Percentiles rank a stretch among this genome's conserved stretches.
These are phyloP conservation scores for Alosa sapidissima DNA, from an alignment of 2,797 vertebrate species.

Conservation along the genomic window DNA sequence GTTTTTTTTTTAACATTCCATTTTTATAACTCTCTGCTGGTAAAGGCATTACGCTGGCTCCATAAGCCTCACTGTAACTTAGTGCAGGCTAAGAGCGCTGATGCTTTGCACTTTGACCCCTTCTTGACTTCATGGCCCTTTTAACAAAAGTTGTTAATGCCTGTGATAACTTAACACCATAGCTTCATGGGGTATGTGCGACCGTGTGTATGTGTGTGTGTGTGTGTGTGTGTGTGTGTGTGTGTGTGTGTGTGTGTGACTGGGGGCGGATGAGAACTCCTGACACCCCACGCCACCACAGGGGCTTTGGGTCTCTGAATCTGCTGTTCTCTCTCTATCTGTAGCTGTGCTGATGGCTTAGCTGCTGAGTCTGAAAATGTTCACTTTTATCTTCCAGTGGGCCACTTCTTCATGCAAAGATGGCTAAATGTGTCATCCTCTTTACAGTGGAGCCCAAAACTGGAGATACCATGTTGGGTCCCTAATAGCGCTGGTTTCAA, in stretches of 20 bases:
- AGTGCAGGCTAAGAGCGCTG: constrained; percentile 50
- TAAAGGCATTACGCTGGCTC: constrained; percentile 55
- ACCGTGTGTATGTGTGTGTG: constrained; percentile 34
- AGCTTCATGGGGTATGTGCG: not conserved
- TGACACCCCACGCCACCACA: constrained; percentile 40
- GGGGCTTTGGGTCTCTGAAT: not conserved
- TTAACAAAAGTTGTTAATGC: constrained; percentile 60
- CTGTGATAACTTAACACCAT: constrained; percentile 44
- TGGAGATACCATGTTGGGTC: not conserved
- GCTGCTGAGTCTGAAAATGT: not conserved
- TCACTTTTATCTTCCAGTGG: not conserved
- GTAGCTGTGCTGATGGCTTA: not conserved
- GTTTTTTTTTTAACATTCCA: constrained; percentile 55
- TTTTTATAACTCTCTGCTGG: constrained; percentile 57
- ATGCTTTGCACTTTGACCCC: constrained; percentile 50
- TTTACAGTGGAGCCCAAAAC: not conserved
- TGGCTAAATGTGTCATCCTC: not conserved
- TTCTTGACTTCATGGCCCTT: constrained; percentile 51
- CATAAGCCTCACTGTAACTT: constrained; percentile 40
- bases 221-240: constrained; percentile 29
- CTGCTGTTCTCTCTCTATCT: not conserved
- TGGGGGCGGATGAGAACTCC: constrained; percentile 43
- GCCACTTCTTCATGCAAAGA: constrained; percentile 7
- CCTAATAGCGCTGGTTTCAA: not conserved
- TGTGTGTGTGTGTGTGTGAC: constrained; percentile 34